phyloP scores from a whole-genome alignment of 2,113 vertebrate species.

The Meriones unguiculatus region DNA sequence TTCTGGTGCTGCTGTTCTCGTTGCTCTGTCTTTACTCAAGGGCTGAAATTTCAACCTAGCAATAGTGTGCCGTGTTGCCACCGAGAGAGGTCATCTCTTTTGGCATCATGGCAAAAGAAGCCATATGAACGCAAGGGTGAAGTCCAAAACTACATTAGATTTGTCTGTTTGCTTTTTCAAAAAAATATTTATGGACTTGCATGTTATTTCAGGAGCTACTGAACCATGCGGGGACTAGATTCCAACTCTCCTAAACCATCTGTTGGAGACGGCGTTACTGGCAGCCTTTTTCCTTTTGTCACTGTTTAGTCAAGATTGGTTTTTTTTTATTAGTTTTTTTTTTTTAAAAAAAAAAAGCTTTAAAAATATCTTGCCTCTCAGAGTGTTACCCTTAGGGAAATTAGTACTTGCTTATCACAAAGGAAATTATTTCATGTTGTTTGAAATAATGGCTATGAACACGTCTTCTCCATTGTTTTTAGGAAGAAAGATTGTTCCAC shows the following conservation, averaged over 20 bases:
- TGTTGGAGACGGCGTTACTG: slow-evolving; percentile 82
- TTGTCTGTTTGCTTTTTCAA: slow-evolving; percentile 64
- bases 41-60: neutral
- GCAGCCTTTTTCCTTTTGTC: slow-evolving; percentile 82
- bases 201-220: slow-evolving; percentile 84
- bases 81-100: neutral
- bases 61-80: neutral
- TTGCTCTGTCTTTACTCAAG: neutral
- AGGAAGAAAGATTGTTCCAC: neutral
- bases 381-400: slow-evolving; percentile 75
- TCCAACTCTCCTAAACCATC: slow-evolving; percentile 85
- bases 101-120: neutral
- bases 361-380: slow-evolving; percentile 64
- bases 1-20: neutral
- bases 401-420: slow-evolving; percentile 56
- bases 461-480: neutral
- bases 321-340: slow-evolving; percentile 79
- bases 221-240: slow-evolving; percentile 76
- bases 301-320: slow-evolving; percentile 80
- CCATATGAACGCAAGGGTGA: slow-evolving; percentile 52
- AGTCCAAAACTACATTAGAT: slow-evolving; percentile 56
- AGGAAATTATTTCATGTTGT: slow-evolving; percentile 12
- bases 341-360: slow-evolving; percentile 72
- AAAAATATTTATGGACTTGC: slow-evolving; percentile 67
- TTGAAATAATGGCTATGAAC: slow-evolving; percentile 20